phyloP scores from a whole-genome alignment of 2,888 invertebrate genomes.

The Papilio gigon region DNA sequence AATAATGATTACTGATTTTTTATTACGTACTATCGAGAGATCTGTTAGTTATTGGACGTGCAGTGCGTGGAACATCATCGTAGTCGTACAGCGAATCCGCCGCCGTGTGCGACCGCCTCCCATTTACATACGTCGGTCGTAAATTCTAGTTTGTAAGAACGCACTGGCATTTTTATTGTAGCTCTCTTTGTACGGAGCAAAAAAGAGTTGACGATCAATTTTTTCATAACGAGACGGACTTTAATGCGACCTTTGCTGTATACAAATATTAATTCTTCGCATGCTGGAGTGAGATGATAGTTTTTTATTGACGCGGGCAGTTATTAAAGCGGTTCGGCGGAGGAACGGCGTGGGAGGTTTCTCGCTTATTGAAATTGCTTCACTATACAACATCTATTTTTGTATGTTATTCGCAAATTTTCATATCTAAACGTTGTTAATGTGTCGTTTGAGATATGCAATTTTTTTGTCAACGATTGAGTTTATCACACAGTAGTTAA shows the following conservation, averaged over 20 bases:
- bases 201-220: slow-evolving; percentile 63
- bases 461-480: background rate
- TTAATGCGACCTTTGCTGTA: slow-evolving; percentile 67
- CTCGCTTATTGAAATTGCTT: slow-evolving; percentile 55
- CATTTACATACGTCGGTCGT: slow-evolving; percentile 79
- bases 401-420: slow-evolving; percentile 22
- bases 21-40: slow-evolving; percentile 36
- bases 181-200: slow-evolving; percentile 70
- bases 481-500: background rate
- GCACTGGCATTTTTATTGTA: slow-evolving; percentile 80
- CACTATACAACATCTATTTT: slow-evolving; percentile 26
- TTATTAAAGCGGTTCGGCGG: slow-evolving; percentile 46
- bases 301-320: slow-evolving; percentile 66
- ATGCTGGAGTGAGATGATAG: slow-evolving; percentile 66
- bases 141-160: slow-evolving; percentile 82
- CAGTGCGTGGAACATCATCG: slow-evolving; percentile 43
- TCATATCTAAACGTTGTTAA: background rate
- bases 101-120: slow-evolving; percentile 60
- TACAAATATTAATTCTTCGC: slow-evolving; percentile 77
- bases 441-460: background rate
- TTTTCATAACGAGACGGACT: slow-evolving; percentile 67
- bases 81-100: slow-evolving; percentile 34
- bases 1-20: slow-evolving; percentile 19
- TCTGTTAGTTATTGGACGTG: slow-evolving; percentile 48
- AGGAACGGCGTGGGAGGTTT: slow-evolving; percentile 44